Evolutionary conservation across 2,888 invertebrate species (phyloP), one percentile per base, ranked within the genome.

Genomic region (Conus canariensis): DNA sequence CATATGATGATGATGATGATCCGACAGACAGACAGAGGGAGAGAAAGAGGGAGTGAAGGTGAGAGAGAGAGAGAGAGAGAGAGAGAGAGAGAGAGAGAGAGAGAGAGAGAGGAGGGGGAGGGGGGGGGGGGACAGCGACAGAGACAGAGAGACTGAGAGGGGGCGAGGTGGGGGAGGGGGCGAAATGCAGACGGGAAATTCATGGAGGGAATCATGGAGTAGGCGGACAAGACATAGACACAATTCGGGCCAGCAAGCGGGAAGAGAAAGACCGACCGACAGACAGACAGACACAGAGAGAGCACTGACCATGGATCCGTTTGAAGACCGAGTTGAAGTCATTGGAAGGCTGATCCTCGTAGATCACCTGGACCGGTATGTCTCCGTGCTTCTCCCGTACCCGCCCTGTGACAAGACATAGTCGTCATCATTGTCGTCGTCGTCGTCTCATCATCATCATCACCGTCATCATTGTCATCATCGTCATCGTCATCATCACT

Each of bases 241-340:
- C 45, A 45, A 45, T 45, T 45, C 45, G 9, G 74, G 74, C 9
- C 16, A 74, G n/a, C 19, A 74, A 9, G 19, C 16, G 30, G 80
- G 30, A 9, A 80, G 80, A 80, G 80, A 80, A 30, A 80, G 80
- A 80, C 12, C n/a, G 80, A 30, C 12, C 7, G 80, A 30, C 12
- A 80, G 30, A 80, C 30, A 74, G 74, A 74, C 22, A 74, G 74
- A 74, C 22, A 74, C 14, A 74, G 4, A 45, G 6, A 80, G 25
- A 64, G 64, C 64, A 80, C 85, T 67, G 8, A 86, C 86, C 86
- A 16, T 86, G 86, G 8, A 86, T 0, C 19, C 86, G 64, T 30
- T 86, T 86, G 67, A 86, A 86, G 45, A 86, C 64, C 4, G 86
- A 86, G n/a, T 86, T 86, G 86, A 86, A 86, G 45, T 86, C 86